phyloP scores from a whole-genome alignment of 2,888 invertebrate genomes.

The Halocaridina rubra region DNA sequence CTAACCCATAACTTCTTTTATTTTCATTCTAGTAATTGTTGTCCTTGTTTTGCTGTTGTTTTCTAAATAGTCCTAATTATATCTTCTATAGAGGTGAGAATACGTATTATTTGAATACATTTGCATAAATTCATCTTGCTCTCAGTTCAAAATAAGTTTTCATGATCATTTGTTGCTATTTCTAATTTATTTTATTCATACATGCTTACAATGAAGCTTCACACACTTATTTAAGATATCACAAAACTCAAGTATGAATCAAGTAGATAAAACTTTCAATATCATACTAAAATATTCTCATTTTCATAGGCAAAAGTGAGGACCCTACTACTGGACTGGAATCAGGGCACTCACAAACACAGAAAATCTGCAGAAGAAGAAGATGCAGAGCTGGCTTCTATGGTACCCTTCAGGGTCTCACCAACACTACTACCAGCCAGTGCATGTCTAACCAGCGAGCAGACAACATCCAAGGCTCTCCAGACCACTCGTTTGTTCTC shows the following conservation, averaged over 20 bases:
- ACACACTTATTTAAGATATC: not conserved
- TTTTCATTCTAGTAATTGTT: no score
- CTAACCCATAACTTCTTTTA: no score
- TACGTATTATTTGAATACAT: no score
- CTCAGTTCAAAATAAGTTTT: not conserved
- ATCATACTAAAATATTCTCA: no score
- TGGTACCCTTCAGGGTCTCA: constrained; percentile 31
- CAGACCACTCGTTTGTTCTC: not conserved
- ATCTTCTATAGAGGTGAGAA: no score
- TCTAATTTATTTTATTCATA: not conserved
- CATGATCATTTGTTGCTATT: not conserved
- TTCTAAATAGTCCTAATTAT: no score
- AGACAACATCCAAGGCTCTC: not conserved
- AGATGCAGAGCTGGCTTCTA: constrained; percentile 28
- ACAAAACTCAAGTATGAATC: no score
- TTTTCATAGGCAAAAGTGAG: constrained; percentile 25
- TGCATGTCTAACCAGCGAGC: not conserved
- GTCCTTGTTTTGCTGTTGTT: no score
- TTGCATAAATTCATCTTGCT: not conserved
- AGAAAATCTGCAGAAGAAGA: not conserved
- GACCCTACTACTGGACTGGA: constrained; percentile 32
- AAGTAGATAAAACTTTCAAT: no score
- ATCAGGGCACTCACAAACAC: constrained; percentile 13
- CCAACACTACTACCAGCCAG: not conserved
- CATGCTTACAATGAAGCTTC: not conserved